Conservation (phyloP, 2,113 vertebrate species). For the Pteruthius melanotis region DNA sequence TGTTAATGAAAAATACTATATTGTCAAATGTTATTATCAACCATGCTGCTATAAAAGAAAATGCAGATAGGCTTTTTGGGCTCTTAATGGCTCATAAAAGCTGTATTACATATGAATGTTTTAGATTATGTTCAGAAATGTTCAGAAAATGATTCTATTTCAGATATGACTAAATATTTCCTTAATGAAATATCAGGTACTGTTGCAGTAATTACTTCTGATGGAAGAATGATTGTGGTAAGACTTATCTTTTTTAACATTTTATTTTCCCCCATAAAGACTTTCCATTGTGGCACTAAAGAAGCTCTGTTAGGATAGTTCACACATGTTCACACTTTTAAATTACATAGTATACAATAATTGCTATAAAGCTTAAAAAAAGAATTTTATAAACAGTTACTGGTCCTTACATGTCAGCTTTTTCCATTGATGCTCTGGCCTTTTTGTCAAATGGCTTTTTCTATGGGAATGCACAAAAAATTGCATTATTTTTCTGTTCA, state of each 20-base stretch:
- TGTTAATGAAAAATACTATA: background rate
- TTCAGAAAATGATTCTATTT: background rate
- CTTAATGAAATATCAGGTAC: constrained; percentile 84
- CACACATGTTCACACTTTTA: background rate
- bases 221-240: constrained; percentile 98
- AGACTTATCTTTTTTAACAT: constrained; percentile 4
- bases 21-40: background rate
- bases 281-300: background rate
- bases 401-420: background rate
- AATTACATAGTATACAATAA: background rate
- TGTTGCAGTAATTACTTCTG: constrained; percentile 94
- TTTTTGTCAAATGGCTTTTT: background rate
- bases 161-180: constrained; percentile 8
- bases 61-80: background rate
- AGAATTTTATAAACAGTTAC: background rate
- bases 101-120: rapidly evolving
- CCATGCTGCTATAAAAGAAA: background rate
- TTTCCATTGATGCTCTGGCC: background rate
- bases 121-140: background rate
- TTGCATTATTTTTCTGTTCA: background rate
- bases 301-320: background rate
- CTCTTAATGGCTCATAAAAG: background rate
- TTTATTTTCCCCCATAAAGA: background rate
- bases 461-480: background rate
- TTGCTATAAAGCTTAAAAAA: background rate